These are phyloP conservation scores for Picus viridis DNA, from an alignment of 2,797 vertebrate species.

Conservation along the genomic window DNA sequence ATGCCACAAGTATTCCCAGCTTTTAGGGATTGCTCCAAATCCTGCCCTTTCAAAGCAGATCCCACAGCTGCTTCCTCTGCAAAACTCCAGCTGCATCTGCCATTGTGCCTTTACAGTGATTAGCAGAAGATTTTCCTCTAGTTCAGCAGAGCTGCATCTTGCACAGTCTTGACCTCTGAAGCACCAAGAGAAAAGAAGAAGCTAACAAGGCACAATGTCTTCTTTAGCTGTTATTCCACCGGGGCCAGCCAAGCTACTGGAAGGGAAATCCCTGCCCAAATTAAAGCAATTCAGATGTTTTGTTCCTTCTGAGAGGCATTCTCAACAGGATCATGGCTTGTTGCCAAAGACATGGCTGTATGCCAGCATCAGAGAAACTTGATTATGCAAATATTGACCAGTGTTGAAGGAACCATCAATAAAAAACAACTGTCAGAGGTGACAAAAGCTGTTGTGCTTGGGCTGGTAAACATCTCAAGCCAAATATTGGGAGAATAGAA, in stretches of 20 bases:
- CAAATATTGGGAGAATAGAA: not conserved
- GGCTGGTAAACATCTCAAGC: not conserved
- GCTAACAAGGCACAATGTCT: not conserved
- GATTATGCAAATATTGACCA: slow-evolving; percentile 46
- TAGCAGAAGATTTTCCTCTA: not conserved
- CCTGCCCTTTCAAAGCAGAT: slow-evolving; percentile 6
- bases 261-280: slow-evolving; percentile 43
- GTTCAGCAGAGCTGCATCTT: not conserved
- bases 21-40: slow-evolving; percentile 25
- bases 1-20: not conserved
- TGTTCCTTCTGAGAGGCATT: slow-evolving; percentile 29
- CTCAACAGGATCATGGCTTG: not conserved
- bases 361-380: slow-evolving; percentile 14
- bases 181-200: not conserved
- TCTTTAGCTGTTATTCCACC: slow-evolving; percentile 3
- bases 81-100: slow-evolving; percentile 22
- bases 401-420: slow-evolving; percentile 28
- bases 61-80: slow-evolving; percentile 5
- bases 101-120: not conserved
- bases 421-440: slow-evolving; percentile 34
- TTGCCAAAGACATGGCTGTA: slow-evolving; percentile 35
- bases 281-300: slow-evolving; percentile 20
- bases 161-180: not conserved
- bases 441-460: not conserved
- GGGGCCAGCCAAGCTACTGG: not conserved